Evolutionary conservation across 2,113 vertebrate species (phyloP), one percentile per base, ranked within the genome.

Genomic region (Xenopus borealis): DNA sequence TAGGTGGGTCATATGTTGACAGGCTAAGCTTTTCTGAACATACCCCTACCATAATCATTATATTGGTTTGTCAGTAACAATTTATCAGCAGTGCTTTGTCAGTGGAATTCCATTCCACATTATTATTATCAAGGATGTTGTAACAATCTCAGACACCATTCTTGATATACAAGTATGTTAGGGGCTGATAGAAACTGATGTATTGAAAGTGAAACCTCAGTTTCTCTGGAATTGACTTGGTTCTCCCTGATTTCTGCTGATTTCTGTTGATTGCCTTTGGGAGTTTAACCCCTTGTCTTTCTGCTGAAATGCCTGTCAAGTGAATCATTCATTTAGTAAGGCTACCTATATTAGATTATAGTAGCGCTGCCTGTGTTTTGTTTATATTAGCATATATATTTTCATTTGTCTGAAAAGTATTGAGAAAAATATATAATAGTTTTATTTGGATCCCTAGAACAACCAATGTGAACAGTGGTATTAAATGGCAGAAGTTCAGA

Each of bases 51-150:
- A 50, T 50, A 13, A 3, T 13, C 47, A 50, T 61, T 75, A 46
- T 57, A 67, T 67, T 66, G 53, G 18, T 27, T 47, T 67, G 72
- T 67, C 72, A 67, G 53, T 67, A 67, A 67, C 64, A 61, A 75
- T 75, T 61, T 61, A 44, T 75, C 72, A 75, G 72, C 46, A 52
- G 27, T 67, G 46, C 40, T 75, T 75, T 75, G 53, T 75, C 53
- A 67, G 55, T 44, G 47, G 20, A 67, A 14, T 75, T 68, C 55
- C 40, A 50, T 58, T 73, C 57, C 53, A 59, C 23, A 47, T 75
- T 75, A 75, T 75, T 64, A 67, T 67, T 46, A 75, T 75, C 66
- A 68, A 61, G 47, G 18, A 61, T 75, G 72, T 67, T 75, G 52
- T 52, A 67, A 75, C 64, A 75, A 67, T 75, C 44, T 61, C 63